Percentiles rank a stretch among this genome's conserved stretches.
Evolutionary conservation across 2,888 invertebrate species (phyloP).

Genomic region (Macropis europaea): DNA sequence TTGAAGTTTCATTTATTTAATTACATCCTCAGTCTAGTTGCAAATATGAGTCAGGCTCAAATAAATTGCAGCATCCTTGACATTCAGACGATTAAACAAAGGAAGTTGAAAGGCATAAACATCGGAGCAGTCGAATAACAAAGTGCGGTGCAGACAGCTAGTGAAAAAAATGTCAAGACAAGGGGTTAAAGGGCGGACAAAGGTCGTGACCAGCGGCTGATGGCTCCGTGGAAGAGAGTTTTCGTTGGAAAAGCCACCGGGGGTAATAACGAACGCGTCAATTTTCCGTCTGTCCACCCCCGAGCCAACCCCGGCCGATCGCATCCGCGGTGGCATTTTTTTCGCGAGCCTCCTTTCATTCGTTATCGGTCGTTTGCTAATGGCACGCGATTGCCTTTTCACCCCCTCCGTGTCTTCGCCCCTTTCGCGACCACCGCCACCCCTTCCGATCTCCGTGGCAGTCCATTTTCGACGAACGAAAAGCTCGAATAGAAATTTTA

Average conservation of each 20-base stretch:
- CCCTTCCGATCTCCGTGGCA: background rate
- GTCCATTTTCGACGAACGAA: conserved; percentile 21
- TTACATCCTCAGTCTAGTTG: too few species aligned
- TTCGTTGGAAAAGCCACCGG: conserved; percentile 48
- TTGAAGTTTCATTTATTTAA: too few species aligned
- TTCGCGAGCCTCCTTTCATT: conserved; percentile 60
- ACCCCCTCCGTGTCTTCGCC: conserved; percentile 30
- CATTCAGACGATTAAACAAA: too few species aligned
- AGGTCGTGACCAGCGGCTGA: too few species aligned
- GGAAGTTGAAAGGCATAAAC: too few species aligned
- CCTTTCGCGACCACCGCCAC: background rate
- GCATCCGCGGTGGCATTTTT: conserved; percentile 52
- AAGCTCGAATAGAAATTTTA: conserved; percentile 29
- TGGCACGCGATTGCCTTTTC: conserved; percentile 70
- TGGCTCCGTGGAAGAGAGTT: background rate
- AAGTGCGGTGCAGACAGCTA: too few species aligned
- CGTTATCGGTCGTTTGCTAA: conserved; percentile 68
- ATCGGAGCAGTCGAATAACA: too few species aligned
- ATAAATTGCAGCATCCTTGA: too few species aligned
- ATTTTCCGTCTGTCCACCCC: conserved; percentile 60
- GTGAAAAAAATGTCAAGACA: too few species aligned
- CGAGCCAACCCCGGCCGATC: conserved; percentile 5
- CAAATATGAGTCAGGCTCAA: too few species aligned
- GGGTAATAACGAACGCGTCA: conserved; percentile 69
- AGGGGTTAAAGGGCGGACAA: too few species aligned